These are phyloP conservation scores for Poeciliopsis paucimaculata DNA, from an alignment of 2,797 vertebrate genomes.

Conservation along the genomic window DNA sequence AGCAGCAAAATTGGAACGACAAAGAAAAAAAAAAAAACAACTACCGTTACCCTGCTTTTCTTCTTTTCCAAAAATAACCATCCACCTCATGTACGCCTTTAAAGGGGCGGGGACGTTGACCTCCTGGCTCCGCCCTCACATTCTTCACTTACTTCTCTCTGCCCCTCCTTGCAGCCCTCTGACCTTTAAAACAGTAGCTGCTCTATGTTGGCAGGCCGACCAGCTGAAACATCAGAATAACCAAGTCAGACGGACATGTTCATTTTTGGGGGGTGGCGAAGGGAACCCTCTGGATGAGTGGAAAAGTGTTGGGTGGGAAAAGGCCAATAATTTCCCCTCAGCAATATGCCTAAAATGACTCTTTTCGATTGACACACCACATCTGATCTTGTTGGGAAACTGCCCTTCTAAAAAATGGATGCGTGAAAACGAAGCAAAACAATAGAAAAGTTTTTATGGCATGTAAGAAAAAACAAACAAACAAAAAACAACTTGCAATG, in stretches of 20 bases:
- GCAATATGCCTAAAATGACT: slow-evolving; percentile 49
- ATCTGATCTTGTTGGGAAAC: slow-evolving; percentile 20
- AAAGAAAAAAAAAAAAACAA: slow-evolving; percentile 43
- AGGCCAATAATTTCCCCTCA: slow-evolving; percentile 69
- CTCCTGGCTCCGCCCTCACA: slow-evolving; percentile 58
- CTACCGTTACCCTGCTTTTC: slow-evolving; percentile 49
- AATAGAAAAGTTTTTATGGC: background rate
- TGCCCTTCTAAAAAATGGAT: background rate
- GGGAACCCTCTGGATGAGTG: slow-evolving; percentile 45
- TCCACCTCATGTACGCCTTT: slow-evolving; percentile 43
- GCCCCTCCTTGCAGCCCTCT: slow-evolving; percentile 48
- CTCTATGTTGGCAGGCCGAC: slow-evolving; percentile 66
- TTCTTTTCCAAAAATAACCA: slow-evolving; percentile 70
- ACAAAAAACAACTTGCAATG: slow-evolving; percentile 2
- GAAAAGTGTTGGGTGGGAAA: slow-evolving; percentile 55
- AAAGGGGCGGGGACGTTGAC: slow-evolving; percentile 53
- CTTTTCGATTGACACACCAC: slow-evolving; percentile 38
- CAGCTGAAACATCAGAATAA: slow-evolving; percentile 62
- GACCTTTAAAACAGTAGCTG: slow-evolving; percentile 73
- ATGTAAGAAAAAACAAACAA: background rate
- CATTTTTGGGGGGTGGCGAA: slow-evolving; percentile 67
- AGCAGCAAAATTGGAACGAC: slow-evolving; percentile 39
- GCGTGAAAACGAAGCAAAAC: background rate
- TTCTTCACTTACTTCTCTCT: slow-evolving; percentile 53
- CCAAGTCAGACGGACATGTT: slow-evolving; percentile 69